Conservation (phyloP, 1,140 invertebrate species). For the Drosophila mojavensis region DNA sequence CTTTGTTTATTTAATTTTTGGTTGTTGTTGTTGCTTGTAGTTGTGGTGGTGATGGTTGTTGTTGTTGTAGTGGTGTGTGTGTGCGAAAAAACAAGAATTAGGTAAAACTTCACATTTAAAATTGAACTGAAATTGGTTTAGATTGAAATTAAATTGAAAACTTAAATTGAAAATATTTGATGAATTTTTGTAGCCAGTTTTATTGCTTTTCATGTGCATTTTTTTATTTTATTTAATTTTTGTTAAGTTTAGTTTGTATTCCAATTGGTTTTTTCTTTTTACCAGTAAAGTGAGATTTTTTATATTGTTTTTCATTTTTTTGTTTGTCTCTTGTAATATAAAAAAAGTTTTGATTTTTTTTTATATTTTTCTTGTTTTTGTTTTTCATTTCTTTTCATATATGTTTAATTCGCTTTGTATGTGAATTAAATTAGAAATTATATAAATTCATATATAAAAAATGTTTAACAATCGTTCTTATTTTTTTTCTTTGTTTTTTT, state of each 20-base stretch:
- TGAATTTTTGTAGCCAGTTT: conserved; percentile 68
- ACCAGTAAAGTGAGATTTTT: conserved; percentile 72
- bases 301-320: conserved; percentile 45
- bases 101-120: conserved; percentile 17
- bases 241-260: conserved; percentile 53
- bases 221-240: no score
- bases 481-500: conserved; percentile 21
- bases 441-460: conserved; percentile 78
- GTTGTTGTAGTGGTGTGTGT: conserved; percentile 52
- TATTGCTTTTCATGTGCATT: conserved; percentile 66
- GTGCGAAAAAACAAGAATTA: conserved; percentile 50
- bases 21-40: conserved; percentile 21
- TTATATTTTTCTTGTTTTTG: conserved; percentile 36
- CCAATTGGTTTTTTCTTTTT: conserved; percentile 51
- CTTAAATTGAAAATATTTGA: conserved; percentile 19
- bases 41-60: conserved; percentile 23
- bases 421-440: conserved; percentile 69
- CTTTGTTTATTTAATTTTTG: conserved; percentile 11
- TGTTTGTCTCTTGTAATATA: conserved; percentile 79
- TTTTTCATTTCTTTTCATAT: conserved; percentile 40
- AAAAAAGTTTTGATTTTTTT: conserved; percentile 53
- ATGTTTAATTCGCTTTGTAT: conserved; percentile 55
- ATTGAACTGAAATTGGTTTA: conserved; percentile 16
- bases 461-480: conserved; percentile 70
- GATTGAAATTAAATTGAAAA: background rate